phyloP scores from a whole-genome alignment of 2,113 vertebrate genomes.

The Atherinomorus stipes region DNA sequence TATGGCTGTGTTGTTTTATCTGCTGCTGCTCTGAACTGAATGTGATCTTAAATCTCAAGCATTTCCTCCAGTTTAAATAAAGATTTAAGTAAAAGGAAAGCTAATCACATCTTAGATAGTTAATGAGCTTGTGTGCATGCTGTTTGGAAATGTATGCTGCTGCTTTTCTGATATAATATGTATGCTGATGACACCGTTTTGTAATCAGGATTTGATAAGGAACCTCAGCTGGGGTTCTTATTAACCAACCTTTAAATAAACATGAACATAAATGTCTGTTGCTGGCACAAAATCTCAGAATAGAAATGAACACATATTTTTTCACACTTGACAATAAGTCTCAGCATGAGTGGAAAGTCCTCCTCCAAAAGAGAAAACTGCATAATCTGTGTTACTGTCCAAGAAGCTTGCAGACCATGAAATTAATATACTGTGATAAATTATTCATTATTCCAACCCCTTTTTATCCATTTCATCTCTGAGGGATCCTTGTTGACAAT shows the following conservation, averaged over 20 bases:
- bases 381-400: conserved; percentile 47
- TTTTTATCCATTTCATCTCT: conserved; percentile 70
- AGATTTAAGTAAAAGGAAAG: too few relatives aligned
- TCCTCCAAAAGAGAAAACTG: conserved; percentile 20
- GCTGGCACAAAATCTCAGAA: conserved; percentile 24
- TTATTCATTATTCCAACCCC: conserved; percentile 72
- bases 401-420: conserved; percentile 64
- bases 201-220: conserved; percentile 66
- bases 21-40: too few relatives aligned
- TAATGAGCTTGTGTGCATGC: background rate
- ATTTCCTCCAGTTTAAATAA: too few relatives aligned
- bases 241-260: conserved; percentile 66
- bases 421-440: conserved; percentile 76
- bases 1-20: too few relatives aligned
- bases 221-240: conserved; percentile 47
- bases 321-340: background rate
- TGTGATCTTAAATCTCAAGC: too few relatives aligned
- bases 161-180: conserved; percentile 29
- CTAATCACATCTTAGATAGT: too few relatives aligned
- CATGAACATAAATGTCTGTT: conserved; percentile 48
- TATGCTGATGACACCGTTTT: conserved; percentile 50
- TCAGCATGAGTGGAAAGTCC: conserved; percentile 7
- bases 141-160: conserved; percentile 9
- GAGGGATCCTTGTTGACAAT: conserved; percentile 75
- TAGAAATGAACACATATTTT: conserved; percentile 12